Evolutionary conservation across 2,888 invertebrate genomes (phyloP), one percentile per base, ranked within the genome.

Genomic region (Harpalus rufipes): DNA sequence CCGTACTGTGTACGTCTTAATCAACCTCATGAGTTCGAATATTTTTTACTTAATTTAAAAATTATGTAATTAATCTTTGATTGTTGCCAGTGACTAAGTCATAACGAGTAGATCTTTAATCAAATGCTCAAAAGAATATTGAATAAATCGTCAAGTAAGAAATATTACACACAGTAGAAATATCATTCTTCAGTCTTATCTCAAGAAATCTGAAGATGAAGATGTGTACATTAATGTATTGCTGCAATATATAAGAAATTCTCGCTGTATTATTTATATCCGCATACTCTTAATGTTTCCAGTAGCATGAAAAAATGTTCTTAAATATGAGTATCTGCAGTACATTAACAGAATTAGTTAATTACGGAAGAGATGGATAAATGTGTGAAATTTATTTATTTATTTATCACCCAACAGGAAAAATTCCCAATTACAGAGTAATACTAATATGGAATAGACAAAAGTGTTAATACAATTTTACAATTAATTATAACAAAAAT

Each of bases 11-110:
- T 44, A 74, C 21, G 41, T 18, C 72, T 74, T 44, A 74, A 74
- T 74, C 44, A 74, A 41, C 41, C 41, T 68, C 39, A 39, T 68
- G 68, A 41, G 32, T 68, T 68, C 32, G 14, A 68, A 21, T 0
- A 8, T 44, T 74, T 72, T 74, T 16, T 25, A 8, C 68, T 1
- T 68, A 44, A 74, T 74, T 74, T 74, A 74, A 74, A 74, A 18
- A 74, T 74, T 74, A 18, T 44, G 72, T 18, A 44, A 68, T 68
- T 68, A 68, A 68, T 68, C 68, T 68, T 68, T 39, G 68, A 68
- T 68, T 68, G 68, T 68, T 68, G 25, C 68, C 68, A 68, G 39
- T 68, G 68, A 68, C 68, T 68, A 68, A 14, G 68, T 68, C 68
- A 68, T 68, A 68, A 68, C 68, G 39, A 68, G 32, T 68, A 39